phyloP scores from a whole-genome alignment of 2,113 vertebrate genomes.

The Murina feae region DNA sequence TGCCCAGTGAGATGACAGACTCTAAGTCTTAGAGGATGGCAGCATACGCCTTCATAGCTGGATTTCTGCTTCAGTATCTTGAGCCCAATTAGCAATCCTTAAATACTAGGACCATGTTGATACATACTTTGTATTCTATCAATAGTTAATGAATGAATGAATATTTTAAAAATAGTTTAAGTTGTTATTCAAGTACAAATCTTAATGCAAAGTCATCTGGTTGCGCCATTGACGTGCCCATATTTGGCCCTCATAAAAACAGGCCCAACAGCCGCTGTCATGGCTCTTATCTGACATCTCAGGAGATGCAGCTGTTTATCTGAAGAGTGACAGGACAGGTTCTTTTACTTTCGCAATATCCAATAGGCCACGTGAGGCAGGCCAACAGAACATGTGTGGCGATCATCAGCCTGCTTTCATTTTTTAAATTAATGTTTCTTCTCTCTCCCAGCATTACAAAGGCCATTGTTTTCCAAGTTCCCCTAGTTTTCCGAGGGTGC shows the following conservation, averaged over 20 bases:
- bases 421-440: conserved; percentile 55
- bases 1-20: too few species aligned
- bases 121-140: background rate
- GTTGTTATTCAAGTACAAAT: background rate
- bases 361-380: conserved; percentile 59
- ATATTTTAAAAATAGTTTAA: conserved; percentile 9
- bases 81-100: background rate
- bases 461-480: background rate
- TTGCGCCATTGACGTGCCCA: background rate
- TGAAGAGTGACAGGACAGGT: conserved; percentile 57
- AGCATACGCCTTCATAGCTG: accelerated
- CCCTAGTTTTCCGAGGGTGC: background rate
- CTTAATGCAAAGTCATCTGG: conserved; percentile 25
- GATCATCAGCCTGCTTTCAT: conserved; percentile 55
- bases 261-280: background rate
- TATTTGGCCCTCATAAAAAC: conserved; percentile 56
- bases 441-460: conserved; percentile 49
- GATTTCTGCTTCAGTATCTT: background rate
- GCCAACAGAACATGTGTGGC: conserved; percentile 59
- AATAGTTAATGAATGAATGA: background rate
- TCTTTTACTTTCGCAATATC: conserved; percentile 63
- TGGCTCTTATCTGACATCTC: conserved; percentile 45
- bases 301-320: conserved; percentile 62
- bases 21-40: too few species aligned
- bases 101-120: background rate